These are phyloP conservation scores for Syrphus vitripennis DNA, from an alignment of 2,888 invertebrate genomes.

Conservation along the genomic window DNA sequence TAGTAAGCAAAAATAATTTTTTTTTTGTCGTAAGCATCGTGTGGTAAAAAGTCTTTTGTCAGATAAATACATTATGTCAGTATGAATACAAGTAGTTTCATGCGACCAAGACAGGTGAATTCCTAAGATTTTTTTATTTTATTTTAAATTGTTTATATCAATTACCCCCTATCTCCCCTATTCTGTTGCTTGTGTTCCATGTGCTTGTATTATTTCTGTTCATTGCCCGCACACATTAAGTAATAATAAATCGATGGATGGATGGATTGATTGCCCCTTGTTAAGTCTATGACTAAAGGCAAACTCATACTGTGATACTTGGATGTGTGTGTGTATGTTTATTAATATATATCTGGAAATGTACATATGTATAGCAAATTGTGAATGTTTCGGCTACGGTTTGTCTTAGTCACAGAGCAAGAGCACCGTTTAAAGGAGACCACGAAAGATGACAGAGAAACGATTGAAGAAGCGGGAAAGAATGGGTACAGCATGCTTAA, in stretches of 20 bases:
- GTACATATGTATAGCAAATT: background rate
- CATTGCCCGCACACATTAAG: constrained; percentile 55
- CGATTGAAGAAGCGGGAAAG: background rate
- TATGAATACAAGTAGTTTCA: background rate
- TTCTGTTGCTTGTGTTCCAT: background rate
- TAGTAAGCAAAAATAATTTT: too few species aligned
- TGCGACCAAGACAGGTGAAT: background rate
- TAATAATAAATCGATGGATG: constrained; percentile 59
- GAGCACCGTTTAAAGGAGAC: background rate
- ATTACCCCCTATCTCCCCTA: background rate
- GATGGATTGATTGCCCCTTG: constrained; percentile 62
- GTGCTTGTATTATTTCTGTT: constrained; percentile 2
- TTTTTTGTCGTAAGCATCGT: too few species aligned
- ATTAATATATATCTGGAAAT: background rate
- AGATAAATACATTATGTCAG: too few species aligned
- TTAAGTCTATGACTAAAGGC: constrained; percentile 39
- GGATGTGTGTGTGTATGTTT: background rate
- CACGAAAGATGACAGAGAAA: background rate
- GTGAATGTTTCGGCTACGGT: background rate
- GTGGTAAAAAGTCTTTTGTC: too few species aligned
- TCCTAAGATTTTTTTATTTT: background rate
- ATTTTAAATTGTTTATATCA: background rate
- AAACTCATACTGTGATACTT: background rate
- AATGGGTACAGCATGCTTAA: background rate
- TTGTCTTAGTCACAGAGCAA: constrained; percentile 23